Percentiles rank a stretch among this genome's conserved stretches.
phyloP scores from a whole-genome alignment of 2,113 vertebrate species.

The Canis aureus region DNA sequence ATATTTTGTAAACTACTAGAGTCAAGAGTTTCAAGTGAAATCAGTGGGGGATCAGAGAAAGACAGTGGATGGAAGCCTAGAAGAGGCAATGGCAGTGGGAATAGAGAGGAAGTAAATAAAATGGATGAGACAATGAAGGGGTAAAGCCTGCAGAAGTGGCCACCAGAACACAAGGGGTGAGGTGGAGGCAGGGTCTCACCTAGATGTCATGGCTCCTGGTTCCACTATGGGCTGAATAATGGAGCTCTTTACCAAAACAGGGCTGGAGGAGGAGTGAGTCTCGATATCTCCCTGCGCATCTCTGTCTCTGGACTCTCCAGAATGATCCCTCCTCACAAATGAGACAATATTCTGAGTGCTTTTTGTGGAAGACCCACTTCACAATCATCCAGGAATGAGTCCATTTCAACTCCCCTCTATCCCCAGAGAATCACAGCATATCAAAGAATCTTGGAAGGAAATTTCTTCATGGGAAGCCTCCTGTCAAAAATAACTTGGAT shows the following conservation, averaged over 20 bases:
- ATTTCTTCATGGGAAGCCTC: background rate
- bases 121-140: background rate
- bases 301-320: background rate
- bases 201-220: background rate
- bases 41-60: background rate
- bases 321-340: background rate
- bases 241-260: background rate
- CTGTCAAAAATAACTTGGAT: background rate
- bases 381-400: background rate
- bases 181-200: rapidly evolving
- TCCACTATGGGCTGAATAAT: rapidly evolving
- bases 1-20: background rate
- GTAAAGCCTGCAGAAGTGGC: background rate
- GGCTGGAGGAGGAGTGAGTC: background rate
- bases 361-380: background rate
- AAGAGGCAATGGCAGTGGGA: no score
- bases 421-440: background rate
- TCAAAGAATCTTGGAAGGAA: background rate
- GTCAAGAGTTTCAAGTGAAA: background rate
- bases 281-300: background rate
- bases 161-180: background rate
- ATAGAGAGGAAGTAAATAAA: background rate
- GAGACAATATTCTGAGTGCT: background rate
- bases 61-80: background rate
- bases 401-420: background rate